Base-by-base conservation (phyloP, 2,797 vertebrate species). In the Acipenser ruthenus region DNA sequence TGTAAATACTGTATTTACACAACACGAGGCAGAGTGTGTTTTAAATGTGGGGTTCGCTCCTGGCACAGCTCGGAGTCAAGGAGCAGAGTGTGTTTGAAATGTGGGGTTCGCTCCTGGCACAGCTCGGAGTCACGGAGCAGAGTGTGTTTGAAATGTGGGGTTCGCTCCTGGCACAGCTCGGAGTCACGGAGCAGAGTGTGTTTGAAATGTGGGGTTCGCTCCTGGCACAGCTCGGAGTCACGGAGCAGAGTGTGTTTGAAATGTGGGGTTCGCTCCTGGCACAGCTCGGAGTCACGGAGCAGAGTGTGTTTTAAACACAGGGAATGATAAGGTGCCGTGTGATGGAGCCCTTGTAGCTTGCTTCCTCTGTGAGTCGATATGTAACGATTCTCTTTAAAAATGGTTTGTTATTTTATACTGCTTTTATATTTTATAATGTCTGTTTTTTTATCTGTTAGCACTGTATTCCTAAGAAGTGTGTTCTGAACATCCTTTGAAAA, bases 191-290 rank as follows among this genome's bases (percentile, higher is more conserved):
- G 68, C 23, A 13, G 8, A 52, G 12, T 63, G 60, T 55, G 62
- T 85, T 83, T 86, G 72, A 84, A 86, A 86, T 81, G 78, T 75
- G 80, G 82, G 84, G 88, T 84, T 86, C 73, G 85, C 85, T 86
- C 73, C 81, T 82, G 84, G 86, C 85, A 78, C 78, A 71, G 75
- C 85, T 82, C 78, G 74, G 74, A 84, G 84, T 83, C 82, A 85
- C 82, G 83, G 79, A 84, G 68, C 23, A 13, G 8, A 47, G n/a
- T 63, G 60, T 55, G 62, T 85, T 83, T 86, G 72, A 84, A 86
- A 86, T 81, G 78, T 75, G 80, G 82, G 84, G 88, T 84, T 86
- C 73, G 85, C 85, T 86, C 73, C 80, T 82, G 84, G 86, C 85
- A 78, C 78, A 71, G 75, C 85, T 82, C 78, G 74, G 74, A 83